These are phyloP conservation scores for Pocillopora damicornis DNA, from an alignment of 64 coral and sea anemone species.

Conservation along the genomic window DNA sequence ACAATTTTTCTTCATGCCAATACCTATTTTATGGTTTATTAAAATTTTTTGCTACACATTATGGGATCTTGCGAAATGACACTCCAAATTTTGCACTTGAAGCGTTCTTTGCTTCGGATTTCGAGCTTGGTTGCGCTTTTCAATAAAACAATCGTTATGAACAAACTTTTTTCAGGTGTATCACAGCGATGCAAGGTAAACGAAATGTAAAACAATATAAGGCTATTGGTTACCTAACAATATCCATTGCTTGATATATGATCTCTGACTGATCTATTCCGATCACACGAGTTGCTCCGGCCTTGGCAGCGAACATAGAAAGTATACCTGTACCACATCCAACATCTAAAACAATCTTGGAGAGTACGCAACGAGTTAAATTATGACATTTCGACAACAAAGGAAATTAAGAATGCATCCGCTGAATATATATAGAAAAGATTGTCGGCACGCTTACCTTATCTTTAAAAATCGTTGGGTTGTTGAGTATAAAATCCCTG, in stretches of 20 bases:
- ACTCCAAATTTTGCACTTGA: too few relatives aligned
- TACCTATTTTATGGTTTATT: too few relatives aligned
- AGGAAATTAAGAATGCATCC: background rate
- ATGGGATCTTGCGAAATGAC: too few relatives aligned
- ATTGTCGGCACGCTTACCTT: slow-evolving; percentile 48
- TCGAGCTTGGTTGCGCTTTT: too few relatives aligned
- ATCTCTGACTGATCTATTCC: slow-evolving; percentile 95
- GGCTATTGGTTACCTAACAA: slow-evolving; percentile 56
- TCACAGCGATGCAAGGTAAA: too few relatives aligned
- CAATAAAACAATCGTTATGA: too few relatives aligned
- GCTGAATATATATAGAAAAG: too few relatives aligned
- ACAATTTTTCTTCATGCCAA: too few relatives aligned
- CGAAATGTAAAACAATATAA: too few relatives aligned
- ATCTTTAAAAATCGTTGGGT: slow-evolving; percentile 78
- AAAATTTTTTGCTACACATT: too few relatives aligned
- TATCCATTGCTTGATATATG: slow-evolving; percentile 98
- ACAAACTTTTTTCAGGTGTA: too few relatives aligned
- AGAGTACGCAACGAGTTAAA: background rate
- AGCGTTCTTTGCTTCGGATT: too few relatives aligned
- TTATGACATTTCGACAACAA: background rate
- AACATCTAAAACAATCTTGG: slow-evolving; percentile 84
- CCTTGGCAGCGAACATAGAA: slow-evolving; percentile 93
- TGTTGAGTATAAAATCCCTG: slow-evolving; percentile 80
- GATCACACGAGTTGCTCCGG: slow-evolving; percentile 83
- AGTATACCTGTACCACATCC: slow-evolving; percentile 96